Conservation (phyloP, 2,888 invertebrate species). For the Aquatica leii region DNA sequence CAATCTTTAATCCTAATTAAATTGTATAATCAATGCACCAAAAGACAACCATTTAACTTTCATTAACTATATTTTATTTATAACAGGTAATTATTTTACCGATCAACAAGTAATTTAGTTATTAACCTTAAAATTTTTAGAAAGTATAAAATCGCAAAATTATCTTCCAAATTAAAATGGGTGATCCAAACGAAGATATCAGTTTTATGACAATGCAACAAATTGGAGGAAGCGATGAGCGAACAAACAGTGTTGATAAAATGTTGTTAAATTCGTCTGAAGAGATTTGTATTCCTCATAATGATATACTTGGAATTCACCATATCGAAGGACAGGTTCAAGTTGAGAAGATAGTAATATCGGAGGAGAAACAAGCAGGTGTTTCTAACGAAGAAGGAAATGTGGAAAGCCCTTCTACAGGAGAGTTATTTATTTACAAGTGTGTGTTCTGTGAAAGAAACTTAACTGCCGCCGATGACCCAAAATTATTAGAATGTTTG, state of each 20-base stretch:
- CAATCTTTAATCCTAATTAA: neutral
- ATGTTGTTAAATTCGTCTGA: constrained; percentile 19
- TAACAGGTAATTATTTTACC: constrained; percentile 19
- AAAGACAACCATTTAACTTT: constrained; percentile 13
- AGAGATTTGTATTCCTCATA: constrained; percentile 9
- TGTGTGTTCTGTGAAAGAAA: constrained; percentile 61
- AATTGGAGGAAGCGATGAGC: constrained; percentile 28
- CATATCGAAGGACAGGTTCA: constrained; percentile 18
- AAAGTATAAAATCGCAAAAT: neutral
- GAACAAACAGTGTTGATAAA: constrained; percentile 9
- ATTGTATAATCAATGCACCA: neutral
- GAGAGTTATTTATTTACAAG: constrained; percentile 54
- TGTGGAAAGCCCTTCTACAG: constrained; percentile 58
- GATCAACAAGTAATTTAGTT: constrained; percentile 41
- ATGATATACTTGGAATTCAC: constrained; percentile 14
- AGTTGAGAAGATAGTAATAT: constrained; percentile 10
- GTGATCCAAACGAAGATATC: constrained; percentile 36
- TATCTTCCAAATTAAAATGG: constrained; percentile 34
- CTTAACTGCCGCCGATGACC: constrained; percentile 67
- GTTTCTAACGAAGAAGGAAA: constrained; percentile 48
- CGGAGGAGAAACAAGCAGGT: constrained; percentile 10
- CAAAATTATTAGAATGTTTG: constrained; percentile 87
- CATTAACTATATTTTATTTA: neutral
- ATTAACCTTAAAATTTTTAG: constrained; percentile 4
- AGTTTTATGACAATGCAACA: constrained; percentile 37